Evolutionary conservation across 2,113 vertebrate genomes (phyloP), one percentile per base, ranked within the genome.

Genomic region (Coracopsis vasa): DNA sequence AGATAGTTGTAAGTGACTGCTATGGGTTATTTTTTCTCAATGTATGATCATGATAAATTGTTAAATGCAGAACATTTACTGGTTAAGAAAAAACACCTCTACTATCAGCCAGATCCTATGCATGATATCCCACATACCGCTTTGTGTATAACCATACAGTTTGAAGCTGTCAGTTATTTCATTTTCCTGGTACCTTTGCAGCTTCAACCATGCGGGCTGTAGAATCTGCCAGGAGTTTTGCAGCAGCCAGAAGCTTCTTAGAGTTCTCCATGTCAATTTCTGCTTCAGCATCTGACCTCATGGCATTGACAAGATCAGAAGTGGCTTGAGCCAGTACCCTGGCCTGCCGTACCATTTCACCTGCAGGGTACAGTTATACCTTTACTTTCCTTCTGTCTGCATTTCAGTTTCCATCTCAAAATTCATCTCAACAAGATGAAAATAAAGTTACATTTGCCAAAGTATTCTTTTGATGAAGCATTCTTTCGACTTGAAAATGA

Each of bases 161-260:
- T 78, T 21, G 8, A 64, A 60, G 72, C 14, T 74, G 61, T 25
- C 15, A 50, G 25, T 10, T 60, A 23, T 11, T 74, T 71, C 4
- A 29, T 53, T 51, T 79, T 12, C 28, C 56, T n/a, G 25, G 4
- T 66, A 99, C 99, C 99, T 99, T 99, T 35, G 99, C 99, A 45
- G 99, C 99, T 96, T 99, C 99, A 77, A 99, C 99, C 99, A 99
- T 99, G 69, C 99, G 98, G 66, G 99, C 99, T 3, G 99, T 99
- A 45, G 99, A 99, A 94, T 99, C 99, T 3, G 99, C 99, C 95
- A 99, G 93, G 29, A 99, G 99, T 96, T 99, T 99, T 35, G 99
- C 99, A 2, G 99, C 99, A 4, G 99, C 99, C 61, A 99, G 98
- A 16, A 99, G 98, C 95, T 99, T 99, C 97, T 99, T 99, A 1